Evolutionary conservation across 2,113 vertebrate genomes (phyloP), one percentile per base, ranked within the genome.

Genomic region (Cisticola juncidis): DNA sequence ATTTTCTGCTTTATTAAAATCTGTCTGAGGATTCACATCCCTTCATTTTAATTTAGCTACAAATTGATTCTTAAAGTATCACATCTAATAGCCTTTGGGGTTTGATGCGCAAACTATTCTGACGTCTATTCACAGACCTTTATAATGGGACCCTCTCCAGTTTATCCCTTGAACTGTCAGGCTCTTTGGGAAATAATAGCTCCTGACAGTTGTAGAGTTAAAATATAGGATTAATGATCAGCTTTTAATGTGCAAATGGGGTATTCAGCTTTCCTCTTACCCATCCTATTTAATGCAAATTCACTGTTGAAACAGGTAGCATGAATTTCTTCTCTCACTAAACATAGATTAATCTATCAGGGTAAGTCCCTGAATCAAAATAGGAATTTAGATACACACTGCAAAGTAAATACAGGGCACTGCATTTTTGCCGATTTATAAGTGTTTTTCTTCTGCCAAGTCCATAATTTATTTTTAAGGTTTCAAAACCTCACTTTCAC

Each of bases 181-280:
- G 53, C 91, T 87, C 90, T 73, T 51, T 48, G 76, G 90, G 88
- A 96, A 96, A 97, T 95, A 97, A 96, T 86, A 96, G 97, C 84
- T 95, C 77, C 96, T 96, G 97, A 94, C 96, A 92, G 96, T 96
- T 94, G 84, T 53, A 83, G 94, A 92, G 94, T 97, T 97, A 97
- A 97, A 97, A 97, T 96, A 96, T 92, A 95, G 97, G 97, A 97
- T 97, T 97, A 96, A 97, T 96, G 96, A 94, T 92, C 94, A 95
- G 95, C 95, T 97, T 97, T 97, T 94, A 96, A 97, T 93, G 91
- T 97, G 95, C 94, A 97, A 97, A 97, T 97, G 62, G 93, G 26
- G 83, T 76, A 92, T 88, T 95, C 76, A 77, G 80, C 76, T 72
- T 93, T 90, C 81, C 68, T 90, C 71, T 87, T 60, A 80, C 84